Evolutionary conservation across 2,797 vertebrate species (phyloP).

Genomic region (Sphenodon punctatus): DNA sequence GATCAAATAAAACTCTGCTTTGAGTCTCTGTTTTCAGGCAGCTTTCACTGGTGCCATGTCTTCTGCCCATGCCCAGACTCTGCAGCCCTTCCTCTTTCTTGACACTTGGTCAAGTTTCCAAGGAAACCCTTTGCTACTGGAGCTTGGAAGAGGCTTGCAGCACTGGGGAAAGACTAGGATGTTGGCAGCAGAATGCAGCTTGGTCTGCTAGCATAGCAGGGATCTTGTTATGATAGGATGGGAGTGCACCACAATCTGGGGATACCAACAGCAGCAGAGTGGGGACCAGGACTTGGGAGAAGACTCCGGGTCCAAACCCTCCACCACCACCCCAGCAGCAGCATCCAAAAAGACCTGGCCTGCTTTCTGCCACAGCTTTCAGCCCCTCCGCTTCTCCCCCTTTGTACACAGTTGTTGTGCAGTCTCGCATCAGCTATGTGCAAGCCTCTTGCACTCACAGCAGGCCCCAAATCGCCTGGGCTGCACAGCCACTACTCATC

Average conservation of each 20-base stretch:
- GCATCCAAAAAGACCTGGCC: background rate
- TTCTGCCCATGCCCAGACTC: background rate
- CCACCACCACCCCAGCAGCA: too few species aligned
- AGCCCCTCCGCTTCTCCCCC: too few species aligned
- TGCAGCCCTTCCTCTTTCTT: background rate
- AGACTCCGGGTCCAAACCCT: too few species aligned
- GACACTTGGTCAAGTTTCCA: background rate
- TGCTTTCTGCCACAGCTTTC: too few species aligned
- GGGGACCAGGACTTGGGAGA: background rate
- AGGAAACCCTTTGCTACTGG: background rate
- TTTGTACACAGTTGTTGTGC: too few species aligned
- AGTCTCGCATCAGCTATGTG: too few species aligned
- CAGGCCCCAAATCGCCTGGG: too few species aligned
- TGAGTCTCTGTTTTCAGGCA: background rate
- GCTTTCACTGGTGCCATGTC: background rate
- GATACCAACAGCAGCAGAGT: background rate
- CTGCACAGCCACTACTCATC: too few species aligned
- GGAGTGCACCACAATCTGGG: background rate
- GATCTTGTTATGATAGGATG: background rate
- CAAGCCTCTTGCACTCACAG: too few species aligned
- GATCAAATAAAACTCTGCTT: background rate
- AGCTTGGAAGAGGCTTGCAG: background rate
- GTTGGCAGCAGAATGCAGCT: background rate
- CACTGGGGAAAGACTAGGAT: background rate
- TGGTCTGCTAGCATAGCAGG: background rate